Conservation (phyloP, 2,113 vertebrate genomes). For the Rhadina sibilatrix region DNA sequence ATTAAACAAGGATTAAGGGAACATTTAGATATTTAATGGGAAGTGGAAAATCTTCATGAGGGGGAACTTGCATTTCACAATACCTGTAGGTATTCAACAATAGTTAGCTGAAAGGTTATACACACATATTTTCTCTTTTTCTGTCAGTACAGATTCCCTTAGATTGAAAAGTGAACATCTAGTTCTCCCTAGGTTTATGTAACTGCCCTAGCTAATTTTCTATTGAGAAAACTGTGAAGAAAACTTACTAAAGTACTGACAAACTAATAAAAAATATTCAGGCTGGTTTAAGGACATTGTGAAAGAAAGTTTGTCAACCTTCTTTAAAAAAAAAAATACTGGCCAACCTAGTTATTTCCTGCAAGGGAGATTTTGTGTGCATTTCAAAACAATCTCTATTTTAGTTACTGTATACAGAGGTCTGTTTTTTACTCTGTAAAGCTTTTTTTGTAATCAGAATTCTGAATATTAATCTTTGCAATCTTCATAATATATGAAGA, state of each 20-base stretch:
- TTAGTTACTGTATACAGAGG: background rate
- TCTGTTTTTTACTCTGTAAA: background rate
- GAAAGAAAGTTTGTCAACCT: background rate
- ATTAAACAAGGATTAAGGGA: background rate
- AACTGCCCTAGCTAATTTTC: background rate
- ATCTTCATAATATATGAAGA: background rate
- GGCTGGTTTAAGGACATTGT: background rate
- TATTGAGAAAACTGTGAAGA: background rate
- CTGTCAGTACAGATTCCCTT: background rate
- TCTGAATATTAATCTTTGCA: background rate
- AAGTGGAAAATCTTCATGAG: background rate
- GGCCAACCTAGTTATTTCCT: background rate
- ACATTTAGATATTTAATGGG: background rate
- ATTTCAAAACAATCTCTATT: background rate
- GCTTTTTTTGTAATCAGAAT: background rate
- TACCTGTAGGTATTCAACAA: background rate
- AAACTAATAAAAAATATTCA: background rate
- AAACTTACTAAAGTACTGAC: background rate
- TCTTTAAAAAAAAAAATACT: background rate
- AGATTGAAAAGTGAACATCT: background rate
- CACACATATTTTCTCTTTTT: background rate
- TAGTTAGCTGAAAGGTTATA: background rate
- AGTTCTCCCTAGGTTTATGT: background rate
- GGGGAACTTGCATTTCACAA: background rate
- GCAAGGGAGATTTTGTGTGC: background rate